Percentiles rank a stretch among this genome's conserved stretches.
phyloP scores from a whole-genome alignment of 2,888 invertebrate species.

The Galeruca laticollis region DNA sequence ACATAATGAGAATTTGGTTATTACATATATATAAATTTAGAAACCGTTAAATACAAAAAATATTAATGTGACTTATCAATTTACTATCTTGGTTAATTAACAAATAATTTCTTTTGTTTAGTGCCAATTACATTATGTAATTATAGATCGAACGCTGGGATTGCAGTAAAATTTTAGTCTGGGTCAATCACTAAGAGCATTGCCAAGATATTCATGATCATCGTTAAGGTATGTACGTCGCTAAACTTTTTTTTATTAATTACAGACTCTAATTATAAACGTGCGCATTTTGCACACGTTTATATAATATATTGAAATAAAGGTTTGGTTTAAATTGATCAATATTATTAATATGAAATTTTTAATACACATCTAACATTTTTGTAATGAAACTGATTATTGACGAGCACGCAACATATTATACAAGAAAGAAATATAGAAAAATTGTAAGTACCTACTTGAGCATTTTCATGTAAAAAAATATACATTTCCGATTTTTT shows the following conservation, averaged over 20 bases:
- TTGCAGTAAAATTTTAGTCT: slow-evolving; percentile 51
- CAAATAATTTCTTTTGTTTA: slow-evolving; percentile 50
- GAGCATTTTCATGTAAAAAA: too few relatives aligned
- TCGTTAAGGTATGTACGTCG: slow-evolving; percentile 50
- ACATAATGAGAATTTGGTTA: too few relatives aligned
- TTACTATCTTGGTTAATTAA: slow-evolving; percentile 8
- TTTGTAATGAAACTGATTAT: too few relatives aligned
- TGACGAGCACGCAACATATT: too few relatives aligned
- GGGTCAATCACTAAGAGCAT: slow-evolving; percentile 55
- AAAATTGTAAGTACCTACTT: too few relatives aligned
- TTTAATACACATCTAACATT: too few relatives aligned
- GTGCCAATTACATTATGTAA: slow-evolving; percentile 59
- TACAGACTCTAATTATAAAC: slow-evolving; percentile 46
- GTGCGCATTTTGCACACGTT: slow-evolving; percentile 22
- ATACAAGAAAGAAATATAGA: too few relatives aligned
- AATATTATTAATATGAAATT: too few relatives aligned
- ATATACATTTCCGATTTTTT: too few relatives aligned
- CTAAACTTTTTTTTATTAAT: slow-evolving; percentile 37
- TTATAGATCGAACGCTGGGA: slow-evolving; percentile 58
- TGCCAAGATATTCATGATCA: slow-evolving; percentile 59
- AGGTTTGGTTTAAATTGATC: neutral
- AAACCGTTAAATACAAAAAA: neutral
- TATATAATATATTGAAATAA: neutral
- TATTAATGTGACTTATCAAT: neutral
- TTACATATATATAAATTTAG: too few relatives aligned